Conservation (phyloP, 2,797 vertebrate genomes). For the Acipenser oxyrinchus region DNA sequence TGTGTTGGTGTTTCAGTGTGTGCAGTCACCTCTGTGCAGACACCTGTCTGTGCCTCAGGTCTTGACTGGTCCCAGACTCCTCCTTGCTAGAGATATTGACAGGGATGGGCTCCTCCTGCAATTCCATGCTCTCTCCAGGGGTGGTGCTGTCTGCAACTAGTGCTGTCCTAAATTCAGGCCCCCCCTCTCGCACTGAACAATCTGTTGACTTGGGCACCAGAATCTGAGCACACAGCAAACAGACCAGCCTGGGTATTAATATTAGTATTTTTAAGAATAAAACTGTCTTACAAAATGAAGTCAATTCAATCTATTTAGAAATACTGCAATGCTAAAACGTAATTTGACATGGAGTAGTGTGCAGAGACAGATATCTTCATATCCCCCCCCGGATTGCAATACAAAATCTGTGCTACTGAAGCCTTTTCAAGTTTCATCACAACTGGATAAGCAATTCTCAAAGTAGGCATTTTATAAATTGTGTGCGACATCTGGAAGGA, state of each 20-base stretch:
- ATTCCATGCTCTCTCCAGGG: conserved; percentile 16
- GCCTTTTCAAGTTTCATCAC: too few relatives aligned
- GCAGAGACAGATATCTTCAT: too few relatives aligned
- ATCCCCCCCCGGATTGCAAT: too few relatives aligned
- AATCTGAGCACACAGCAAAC: conserved; percentile 39
- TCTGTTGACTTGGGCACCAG: conserved; percentile 41
- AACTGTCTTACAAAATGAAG: background rate
- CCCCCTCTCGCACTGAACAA: conserved; percentile 33
- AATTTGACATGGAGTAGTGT: too few relatives aligned
- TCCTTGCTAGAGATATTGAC: background rate
- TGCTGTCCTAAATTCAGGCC: conserved; percentile 11
- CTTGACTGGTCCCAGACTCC: conserved; percentile 43
- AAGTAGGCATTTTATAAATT: too few relatives aligned
- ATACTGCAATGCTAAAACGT: too few relatives aligned
- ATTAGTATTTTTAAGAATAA: background rate
- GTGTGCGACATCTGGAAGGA: too few relatives aligned
- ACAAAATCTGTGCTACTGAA: too few relatives aligned
- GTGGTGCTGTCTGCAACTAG: conserved; percentile 23
- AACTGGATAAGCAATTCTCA: too few relatives aligned
- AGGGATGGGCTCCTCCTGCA: conserved; percentile 17
- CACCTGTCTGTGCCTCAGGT: conserved; percentile 50
- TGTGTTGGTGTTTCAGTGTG: background rate
- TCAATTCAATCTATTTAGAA: background rate
- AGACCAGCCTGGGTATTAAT: background rate
- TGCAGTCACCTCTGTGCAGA: conserved; percentile 43